phyloP scores from a whole-genome alignment of 2,888 invertebrate species.

The Drosophila histrio region DNA sequence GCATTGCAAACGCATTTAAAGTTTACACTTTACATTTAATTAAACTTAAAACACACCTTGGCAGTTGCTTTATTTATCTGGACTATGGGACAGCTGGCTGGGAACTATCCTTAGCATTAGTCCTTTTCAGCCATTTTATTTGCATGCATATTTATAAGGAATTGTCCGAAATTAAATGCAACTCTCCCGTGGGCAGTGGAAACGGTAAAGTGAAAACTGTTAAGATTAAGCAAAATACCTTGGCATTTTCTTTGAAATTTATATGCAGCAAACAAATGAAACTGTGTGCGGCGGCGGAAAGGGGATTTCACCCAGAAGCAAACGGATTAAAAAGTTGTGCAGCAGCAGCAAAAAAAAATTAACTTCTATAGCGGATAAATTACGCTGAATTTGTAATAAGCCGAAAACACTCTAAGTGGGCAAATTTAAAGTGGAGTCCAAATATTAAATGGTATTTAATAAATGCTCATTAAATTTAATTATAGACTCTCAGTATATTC shows the following conservation, averaged over 20 bases:
- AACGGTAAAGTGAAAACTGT: conserved; percentile 20
- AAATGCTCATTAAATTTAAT: background rate
- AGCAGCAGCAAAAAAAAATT: conserved; percentile 34
- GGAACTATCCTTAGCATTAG: background rate
- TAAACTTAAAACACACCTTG: conserved; percentile 40
- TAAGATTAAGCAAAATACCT: conserved; percentile 57
- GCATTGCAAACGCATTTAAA: conserved; percentile 48
- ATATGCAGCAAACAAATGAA: conserved; percentile 52
- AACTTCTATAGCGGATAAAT: conserved; percentile 17
- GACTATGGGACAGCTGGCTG: conserved; percentile 22
- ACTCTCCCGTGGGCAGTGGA: conserved; percentile 22
- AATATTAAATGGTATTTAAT: background rate
- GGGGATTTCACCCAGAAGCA: conserved; percentile 3
- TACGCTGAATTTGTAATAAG: conserved; percentile 16
- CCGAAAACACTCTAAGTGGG: background rate
- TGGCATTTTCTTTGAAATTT: conserved; percentile 53
- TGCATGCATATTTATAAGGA: conserved; percentile 79
- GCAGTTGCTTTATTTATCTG: conserved; percentile 44
- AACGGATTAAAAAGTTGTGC: conserved; percentile 38
- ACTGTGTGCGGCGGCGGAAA: background rate
- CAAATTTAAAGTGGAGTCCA: background rate
- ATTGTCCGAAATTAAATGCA: conserved; percentile 60
- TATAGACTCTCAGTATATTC: background rate
- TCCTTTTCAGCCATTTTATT: conserved; percentile 38
- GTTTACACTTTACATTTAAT: conserved; percentile 67